Conservation (phyloP, 1,140 invertebrate genomes). For the Wasmannia auropunctata region DNA sequence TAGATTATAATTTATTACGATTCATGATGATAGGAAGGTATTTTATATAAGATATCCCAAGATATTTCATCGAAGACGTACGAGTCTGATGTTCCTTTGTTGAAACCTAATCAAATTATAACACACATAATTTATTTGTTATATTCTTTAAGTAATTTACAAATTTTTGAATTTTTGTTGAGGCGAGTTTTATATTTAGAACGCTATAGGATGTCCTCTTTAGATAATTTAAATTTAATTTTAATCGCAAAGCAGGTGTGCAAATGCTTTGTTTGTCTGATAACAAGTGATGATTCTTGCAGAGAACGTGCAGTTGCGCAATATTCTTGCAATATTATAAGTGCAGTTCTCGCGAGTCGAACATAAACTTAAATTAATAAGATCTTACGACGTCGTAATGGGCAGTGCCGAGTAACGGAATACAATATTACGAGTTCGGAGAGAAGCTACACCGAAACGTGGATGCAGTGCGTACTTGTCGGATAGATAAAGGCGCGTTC, state of each 20-base stretch:
- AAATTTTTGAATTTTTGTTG: no score
- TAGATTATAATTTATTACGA: not conserved
- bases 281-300: not conserved
- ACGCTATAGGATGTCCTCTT: not conserved
- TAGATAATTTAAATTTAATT: not conserved
- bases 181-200: not conserved
- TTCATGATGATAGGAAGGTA: not conserved
- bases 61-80: no score
- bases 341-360: not conserved
- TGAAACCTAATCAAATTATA: no score
- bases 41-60: no score
- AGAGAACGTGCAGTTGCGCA: not conserved
- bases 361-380: not conserved
- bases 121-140: no score
- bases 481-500: not conserved
- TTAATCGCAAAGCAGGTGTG: not conserved
- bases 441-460: not conserved
- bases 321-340: not conserved
- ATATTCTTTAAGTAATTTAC: no score
- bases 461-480: not conserved
- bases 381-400: not conserved
- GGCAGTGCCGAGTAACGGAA: not conserved
- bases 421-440: conserved; percentile 23
- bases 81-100: no score
- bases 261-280: not conserved